Evolutionary conservation across 2,797 vertebrate genomes (phyloP), one percentile per base, ranked within the genome.

Genomic region (Selene dorsalis): DNA sequence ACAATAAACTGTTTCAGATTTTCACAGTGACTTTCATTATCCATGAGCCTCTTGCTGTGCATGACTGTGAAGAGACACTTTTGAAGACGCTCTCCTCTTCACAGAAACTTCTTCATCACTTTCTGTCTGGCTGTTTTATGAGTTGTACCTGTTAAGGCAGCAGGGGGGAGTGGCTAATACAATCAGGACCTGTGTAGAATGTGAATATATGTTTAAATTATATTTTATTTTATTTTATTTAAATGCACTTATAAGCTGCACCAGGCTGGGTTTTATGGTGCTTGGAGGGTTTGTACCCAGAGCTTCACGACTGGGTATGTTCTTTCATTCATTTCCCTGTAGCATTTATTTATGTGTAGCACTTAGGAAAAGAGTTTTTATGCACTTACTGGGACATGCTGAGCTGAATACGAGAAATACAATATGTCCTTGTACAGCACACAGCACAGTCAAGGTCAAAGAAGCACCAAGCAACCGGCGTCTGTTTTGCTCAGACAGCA

Each of bases 121-220:
- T 61, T 75, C 45, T 24, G 50, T 63, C 18, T 75, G 39, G 39
- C 75, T 56, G 32, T 73, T 59, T 68, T 64, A n/a, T 60, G 39
- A 71, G 16, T 57, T 77, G 18, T 48, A 32, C 13, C 13, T 57
- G 28, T 74, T 45, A 28, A 63, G 24, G 52, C 30, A 7, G 30
- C 38, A 24, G 26, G 14, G 4, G 53, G 53, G 61, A 53, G 3
- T n/a, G 52, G 1, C 50, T 41, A 35, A 41, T 22, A 53, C 22
- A 82, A 47, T 67, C n/a, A 4, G 59, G 39, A 58, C 57, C 53
- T 73, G 26, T 79, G 14, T 65, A 56, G 32, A 73, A 74, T 64
- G 75, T 86, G 47, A 84, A 85, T 22, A 48, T 60, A 20, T 48
- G n/a, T 69, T 75, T 14, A 47, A 28, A 66, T 48, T 9, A 11